These are phyloP conservation scores for Patagioenas fasciata DNA, from an alignment of 2,113 vertebrate genomes.

Conservation along the genomic window DNA sequence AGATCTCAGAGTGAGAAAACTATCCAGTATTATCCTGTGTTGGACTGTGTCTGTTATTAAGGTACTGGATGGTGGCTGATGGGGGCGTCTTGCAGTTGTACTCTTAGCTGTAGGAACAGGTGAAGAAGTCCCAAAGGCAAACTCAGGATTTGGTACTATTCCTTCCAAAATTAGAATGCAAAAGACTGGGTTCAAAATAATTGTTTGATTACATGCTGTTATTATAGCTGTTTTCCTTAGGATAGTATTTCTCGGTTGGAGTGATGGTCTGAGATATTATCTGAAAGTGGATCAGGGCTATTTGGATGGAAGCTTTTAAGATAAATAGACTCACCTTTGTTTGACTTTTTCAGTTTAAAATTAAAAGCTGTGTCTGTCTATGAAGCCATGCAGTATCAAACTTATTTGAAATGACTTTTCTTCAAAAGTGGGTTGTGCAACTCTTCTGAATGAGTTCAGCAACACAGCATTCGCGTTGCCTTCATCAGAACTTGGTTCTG, in stretches of 20 bases:
- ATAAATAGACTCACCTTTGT: constrained; percentile 23
- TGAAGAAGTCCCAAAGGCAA: not conserved
- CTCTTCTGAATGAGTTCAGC: not conserved
- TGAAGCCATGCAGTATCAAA: not conserved
- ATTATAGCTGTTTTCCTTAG: not conserved
- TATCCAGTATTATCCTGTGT: not conserved
- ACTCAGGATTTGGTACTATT: not conserved
- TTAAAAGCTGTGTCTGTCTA: not conserved
- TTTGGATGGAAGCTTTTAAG: not conserved
- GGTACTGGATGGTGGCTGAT: not conserved
- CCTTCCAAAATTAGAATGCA: not conserved
- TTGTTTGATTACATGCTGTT: not conserved
- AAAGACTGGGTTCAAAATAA: not conserved
- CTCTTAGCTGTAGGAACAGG: not conserved
- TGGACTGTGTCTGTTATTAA: not conserved
- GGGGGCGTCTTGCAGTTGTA: not conserved
- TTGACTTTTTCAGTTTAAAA: constrained; percentile 17
- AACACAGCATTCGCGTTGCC: not conserved
- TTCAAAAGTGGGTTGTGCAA: not conserved
- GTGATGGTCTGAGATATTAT: not conserved
- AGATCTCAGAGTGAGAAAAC: not conserved
- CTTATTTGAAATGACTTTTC: not conserved
- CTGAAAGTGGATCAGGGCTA: not conserved
- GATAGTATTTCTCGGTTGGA: not conserved
- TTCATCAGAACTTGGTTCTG: not conserved